Evolutionary conservation across 2,113 vertebrate species (phyloP).

Genomic region (Tyto alba): DNA sequence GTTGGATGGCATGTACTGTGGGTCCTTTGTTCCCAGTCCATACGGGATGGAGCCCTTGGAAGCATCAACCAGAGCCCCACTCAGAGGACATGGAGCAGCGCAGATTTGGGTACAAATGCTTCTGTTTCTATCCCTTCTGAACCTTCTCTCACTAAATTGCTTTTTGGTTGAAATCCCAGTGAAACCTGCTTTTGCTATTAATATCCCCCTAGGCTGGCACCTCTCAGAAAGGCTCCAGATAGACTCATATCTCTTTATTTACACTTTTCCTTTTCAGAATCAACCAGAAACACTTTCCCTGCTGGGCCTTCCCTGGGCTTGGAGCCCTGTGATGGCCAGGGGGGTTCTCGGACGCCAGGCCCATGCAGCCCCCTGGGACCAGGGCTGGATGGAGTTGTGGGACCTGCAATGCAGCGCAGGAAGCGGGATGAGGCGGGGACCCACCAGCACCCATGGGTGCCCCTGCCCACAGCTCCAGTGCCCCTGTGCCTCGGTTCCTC

Average conservation of each 20-base stretch:
- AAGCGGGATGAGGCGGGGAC: background rate
- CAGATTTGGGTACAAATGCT: background rate
- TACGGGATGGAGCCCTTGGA: background rate
- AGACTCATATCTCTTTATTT: background rate
- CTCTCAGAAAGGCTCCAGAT: background rate
- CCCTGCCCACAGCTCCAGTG: background rate
- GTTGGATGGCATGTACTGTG: rapidly evolving
- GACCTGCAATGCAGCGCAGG: background rate
- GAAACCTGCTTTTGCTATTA: background rate
- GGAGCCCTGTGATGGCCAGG: background rate
- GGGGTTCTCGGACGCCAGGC: background rate
- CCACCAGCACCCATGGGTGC: background rate
- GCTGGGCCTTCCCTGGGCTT: background rate
- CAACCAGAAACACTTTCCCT: background rate
- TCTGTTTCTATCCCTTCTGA: background rate
- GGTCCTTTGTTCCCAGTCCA: background rate
- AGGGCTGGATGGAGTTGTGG: background rate
- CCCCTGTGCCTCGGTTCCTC: conserved; percentile 22
- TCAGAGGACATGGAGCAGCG: rapidly evolving
- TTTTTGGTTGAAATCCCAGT: background rate
- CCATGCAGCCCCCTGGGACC: rapidly evolving
- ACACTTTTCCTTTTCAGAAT: background rate
- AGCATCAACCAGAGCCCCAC: background rate
- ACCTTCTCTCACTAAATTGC: background rate
- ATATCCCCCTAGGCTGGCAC: rapidly evolving